Conservation (phyloP, 1,140 invertebrate species). For the Drosophila ambigua region DNA sequence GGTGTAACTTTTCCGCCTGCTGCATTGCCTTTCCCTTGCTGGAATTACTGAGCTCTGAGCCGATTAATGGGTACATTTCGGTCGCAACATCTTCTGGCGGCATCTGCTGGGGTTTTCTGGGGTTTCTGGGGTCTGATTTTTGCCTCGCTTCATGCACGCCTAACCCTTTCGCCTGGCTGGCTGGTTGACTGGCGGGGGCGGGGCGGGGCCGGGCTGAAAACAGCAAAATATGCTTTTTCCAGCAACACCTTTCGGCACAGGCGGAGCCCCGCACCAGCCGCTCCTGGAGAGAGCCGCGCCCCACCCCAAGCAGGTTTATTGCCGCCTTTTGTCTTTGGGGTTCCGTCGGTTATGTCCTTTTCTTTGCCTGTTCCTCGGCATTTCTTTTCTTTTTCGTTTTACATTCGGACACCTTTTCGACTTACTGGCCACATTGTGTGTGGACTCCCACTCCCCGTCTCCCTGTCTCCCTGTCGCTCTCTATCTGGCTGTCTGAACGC, state of each 20-base stretch:
- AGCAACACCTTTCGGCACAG: slow-evolving; percentile 18
- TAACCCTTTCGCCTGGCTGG: slow-evolving; percentile 61
- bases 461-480: background rate
- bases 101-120: background rate
- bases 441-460: background rate
- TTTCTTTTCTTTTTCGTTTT: background rate
- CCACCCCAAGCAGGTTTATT: slow-evolving; percentile 38
- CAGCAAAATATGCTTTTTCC: slow-evolving; percentile 71
- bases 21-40: no score
- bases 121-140: background rate
- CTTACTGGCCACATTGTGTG: slow-evolving; percentile 60
- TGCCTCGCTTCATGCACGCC: slow-evolving; percentile 26
- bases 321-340: slow-evolving; percentile 54
- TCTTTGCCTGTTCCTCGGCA: slow-evolving; percentile 2
- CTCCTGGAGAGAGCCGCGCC: no score
- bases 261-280: background rate
- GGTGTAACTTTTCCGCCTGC: no score
- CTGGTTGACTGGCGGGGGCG: no score
- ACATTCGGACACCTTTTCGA: slow-evolving; percentile 50
- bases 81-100: background rate
- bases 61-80: no score
- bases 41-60: no score
- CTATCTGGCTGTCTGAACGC: slow-evolving; percentile 7
- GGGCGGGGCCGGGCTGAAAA: slow-evolving; percentile 3
- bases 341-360: slow-evolving; percentile 47